Evolutionary conservation across 2,888 invertebrate species (phyloP), one percentile per base, ranked within the genome.

Genomic region (Pristionchus arcanus): DNA sequence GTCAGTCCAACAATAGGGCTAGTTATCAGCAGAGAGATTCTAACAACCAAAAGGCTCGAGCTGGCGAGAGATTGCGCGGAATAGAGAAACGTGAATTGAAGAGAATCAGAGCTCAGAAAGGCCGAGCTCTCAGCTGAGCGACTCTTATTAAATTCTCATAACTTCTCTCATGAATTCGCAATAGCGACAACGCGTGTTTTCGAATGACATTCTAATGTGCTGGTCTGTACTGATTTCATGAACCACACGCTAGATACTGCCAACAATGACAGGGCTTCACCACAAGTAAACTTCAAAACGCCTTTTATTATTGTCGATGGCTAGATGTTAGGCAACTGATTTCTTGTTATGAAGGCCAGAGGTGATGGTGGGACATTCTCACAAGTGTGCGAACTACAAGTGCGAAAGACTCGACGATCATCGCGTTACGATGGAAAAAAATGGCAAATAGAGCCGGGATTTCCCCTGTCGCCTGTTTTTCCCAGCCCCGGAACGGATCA

Each of bases 1-100:
- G 34, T 9, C 28, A 68, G 28, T 42, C 49, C 21, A n/a, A 81
- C 81, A 81, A 81, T 81, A 81, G 81, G 81, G 81, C 81, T 81
- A 81, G 81, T 81, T 81, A 81, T 81, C 81, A 81, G 42, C 9
- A 25, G 37, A 37, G 74, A 1, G 19, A 2, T 25, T 77, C 42
- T 42, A 9, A 25, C 11, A 11, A n/a, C 31, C 31, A 31, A 16
- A 31, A 0, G 15, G 28, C 31, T 68, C 68, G 66, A 66, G 28
- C 4, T 0, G 25, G 13, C 66, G 66, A 66, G 25, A 25, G 0
- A 66, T 2, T 66, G 28, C 9, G 66, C 28, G n/a, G 13, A 28
- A 66, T 55, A 5, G 16, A 55, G 55, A 55, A 21, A 55, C 21
- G 21, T 49, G 3, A 49, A 49, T 7, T 49, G 42, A 49, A 49